Conservation (phyloP, 2,888 invertebrate genomes). For the Andrena flavipes region DNA sequence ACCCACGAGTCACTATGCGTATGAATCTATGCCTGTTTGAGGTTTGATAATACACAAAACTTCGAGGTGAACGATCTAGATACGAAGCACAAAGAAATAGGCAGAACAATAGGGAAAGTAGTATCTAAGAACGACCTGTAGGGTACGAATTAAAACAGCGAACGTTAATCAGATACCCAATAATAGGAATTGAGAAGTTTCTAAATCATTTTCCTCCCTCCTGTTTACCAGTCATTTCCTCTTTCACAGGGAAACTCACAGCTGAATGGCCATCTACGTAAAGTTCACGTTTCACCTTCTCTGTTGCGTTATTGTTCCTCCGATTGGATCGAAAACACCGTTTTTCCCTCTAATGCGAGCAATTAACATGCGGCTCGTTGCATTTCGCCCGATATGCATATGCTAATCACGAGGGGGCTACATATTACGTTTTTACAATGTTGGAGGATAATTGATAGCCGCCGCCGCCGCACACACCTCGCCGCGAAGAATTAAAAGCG, state of each 20-base stretch:
- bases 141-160: neutral
- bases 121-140: too few relatives aligned
- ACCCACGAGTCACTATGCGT: too few relatives aligned
- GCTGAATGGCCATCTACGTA: neutral
- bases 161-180: neutral
- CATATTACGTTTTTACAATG: neutral
- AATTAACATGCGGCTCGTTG: constrained; percentile 18
- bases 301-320: neutral
- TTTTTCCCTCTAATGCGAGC: neutral
- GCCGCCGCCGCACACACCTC: neutral
- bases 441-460: constrained; percentile 33
- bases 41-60: too few relatives aligned
- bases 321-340: neutral
- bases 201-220: constrained; percentile 17
- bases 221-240: neutral
- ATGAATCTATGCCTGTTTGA: too few relatives aligned
- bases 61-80: too few relatives aligned
- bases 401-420: constrained; percentile 13
- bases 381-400: constrained; percentile 35
- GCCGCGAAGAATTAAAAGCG: neutral
- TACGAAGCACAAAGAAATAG: neutral
- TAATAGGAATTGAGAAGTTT: neutral
- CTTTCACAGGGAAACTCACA: neutral
- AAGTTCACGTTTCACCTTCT: constrained; percentile 27
- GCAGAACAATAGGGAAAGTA: constrained; percentile 17